Conservation (phyloP, 2,888 invertebrate species). For the Dasysyrphus albostriatus region DNA sequence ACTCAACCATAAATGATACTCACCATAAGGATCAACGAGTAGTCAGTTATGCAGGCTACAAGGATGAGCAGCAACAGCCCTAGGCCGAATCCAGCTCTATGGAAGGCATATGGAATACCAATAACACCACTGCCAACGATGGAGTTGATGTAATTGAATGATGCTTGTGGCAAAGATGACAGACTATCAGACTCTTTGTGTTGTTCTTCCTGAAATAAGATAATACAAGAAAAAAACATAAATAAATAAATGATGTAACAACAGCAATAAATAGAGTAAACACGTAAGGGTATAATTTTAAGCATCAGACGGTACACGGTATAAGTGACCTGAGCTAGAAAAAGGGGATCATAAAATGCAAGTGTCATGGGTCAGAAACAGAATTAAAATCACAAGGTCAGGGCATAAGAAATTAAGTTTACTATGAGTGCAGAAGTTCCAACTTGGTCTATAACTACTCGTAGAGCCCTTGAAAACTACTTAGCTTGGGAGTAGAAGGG, state of each 20-base stretch:
- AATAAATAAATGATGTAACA: background rate
- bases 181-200: conserved; percentile 84
- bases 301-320: background rate
- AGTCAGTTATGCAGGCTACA: conserved; percentile 91
- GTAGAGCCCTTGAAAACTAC: conserved; percentile 18
- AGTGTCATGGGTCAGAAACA: conserved; percentile 20
- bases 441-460: background rate
- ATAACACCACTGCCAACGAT: conserved; percentile 95
- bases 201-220: conserved; percentile 59
- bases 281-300: background rate
- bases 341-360: background rate
- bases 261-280: background rate
- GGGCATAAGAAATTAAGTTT: conserved; percentile 1
- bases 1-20: conserved; percentile 80
- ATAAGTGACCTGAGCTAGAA: background rate
- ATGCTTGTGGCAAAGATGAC: conserved; percentile 89
- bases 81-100: conserved; percentile 91
- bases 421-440: background rate
- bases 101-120: conserved; percentile 92
- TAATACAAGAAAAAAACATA: conserved; percentile 11
- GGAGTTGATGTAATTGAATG: conserved; percentile 95
- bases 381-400: conserved; percentile 3
- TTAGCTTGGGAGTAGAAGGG: conserved; percentile 15
- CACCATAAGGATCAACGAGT: conserved; percentile 92
- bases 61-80: conserved; percentile 89